phyloP scores from a whole-genome alignment of 2,888 invertebrate species.

The Epirrita christyi region DNA sequence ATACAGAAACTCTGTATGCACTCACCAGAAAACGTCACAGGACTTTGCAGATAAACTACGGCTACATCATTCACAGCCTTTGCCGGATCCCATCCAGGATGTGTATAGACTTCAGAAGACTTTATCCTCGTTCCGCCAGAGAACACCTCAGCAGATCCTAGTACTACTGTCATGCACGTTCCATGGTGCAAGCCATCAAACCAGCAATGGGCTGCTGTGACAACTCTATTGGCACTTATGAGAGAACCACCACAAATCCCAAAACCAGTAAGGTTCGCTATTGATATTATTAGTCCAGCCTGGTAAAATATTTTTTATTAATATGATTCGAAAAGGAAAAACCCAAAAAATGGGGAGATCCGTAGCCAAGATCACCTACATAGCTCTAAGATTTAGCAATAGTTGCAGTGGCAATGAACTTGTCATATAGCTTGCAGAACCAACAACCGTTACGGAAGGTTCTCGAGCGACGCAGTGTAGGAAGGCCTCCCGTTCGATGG shows the following conservation, averaged over 20 bases:
- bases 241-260: slow-evolving; percentile 57
- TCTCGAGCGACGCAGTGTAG: no score
- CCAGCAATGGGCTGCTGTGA: slow-evolving; percentile 58
- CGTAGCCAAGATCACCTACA: no score
- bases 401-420: no score
- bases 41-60: slow-evolving; percentile 41
- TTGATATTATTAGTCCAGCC: slow-evolving; percentile 42
- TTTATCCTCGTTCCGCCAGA: slow-evolving; percentile 51
- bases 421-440: no score
- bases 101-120: slow-evolving; percentile 45
- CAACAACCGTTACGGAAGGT: no score
- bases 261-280: slow-evolving; percentile 24
- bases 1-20: not conserved
- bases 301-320: slow-evolving; percentile 5
- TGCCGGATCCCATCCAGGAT: slow-evolving; percentile 49
- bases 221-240: slow-evolving; percentile 39
- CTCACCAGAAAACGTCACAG: slow-evolving; percentile 44
- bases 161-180: slow-evolving; percentile 49
- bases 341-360: no score
- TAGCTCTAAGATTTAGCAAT: no score
- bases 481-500: no score
- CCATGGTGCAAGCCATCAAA: slow-evolving; percentile 53
- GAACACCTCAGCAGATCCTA: slow-evolving; percentile 55
- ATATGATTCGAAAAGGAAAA: no score
- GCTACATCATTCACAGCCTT: slow-evolving; percentile 53